Conservation (phyloP, 2,797 vertebrate species). For the Lateolabrax maculatus region DNA sequence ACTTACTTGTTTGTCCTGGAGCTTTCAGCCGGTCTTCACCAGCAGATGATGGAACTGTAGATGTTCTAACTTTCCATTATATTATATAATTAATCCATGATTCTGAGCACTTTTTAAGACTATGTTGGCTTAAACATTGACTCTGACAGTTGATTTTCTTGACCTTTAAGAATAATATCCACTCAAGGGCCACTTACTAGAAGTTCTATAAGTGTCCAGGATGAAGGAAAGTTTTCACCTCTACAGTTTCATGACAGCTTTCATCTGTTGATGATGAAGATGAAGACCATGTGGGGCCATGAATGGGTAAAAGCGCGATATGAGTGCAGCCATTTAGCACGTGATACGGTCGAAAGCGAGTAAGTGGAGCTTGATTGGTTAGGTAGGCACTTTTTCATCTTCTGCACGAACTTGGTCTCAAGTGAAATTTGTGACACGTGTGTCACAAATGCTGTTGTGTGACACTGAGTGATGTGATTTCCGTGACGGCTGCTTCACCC, state of each 20-base stretch:
- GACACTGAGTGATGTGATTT: conserved; percentile 39
- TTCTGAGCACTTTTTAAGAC: background rate
- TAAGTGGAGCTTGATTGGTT: background rate
- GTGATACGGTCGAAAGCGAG: rapidly evolving
- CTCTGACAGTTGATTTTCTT: background rate
- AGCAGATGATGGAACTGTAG: background rate
- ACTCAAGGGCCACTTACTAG: conserved; percentile 19
- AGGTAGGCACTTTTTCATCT: conserved; percentile 9
- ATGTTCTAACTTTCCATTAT: background rate
- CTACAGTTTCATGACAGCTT: background rate
- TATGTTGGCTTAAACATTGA: background rate
- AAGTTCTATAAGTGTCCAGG: background rate
- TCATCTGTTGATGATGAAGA: background rate
- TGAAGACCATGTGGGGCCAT: background rate
- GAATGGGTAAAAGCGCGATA: background rate
- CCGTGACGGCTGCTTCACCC: background rate
- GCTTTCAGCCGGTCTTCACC: conserved; percentile 8
- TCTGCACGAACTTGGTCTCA: conserved; percentile 38
- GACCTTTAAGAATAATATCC: background rate
- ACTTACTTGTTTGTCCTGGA: background rate
- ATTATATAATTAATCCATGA: background rate
- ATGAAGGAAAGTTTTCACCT: no score
- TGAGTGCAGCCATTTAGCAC: background rate
- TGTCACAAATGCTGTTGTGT: conserved; percentile 53
- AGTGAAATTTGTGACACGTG: conserved; percentile 52